Evolutionary conservation across 64 coral and sea anemone species (phyloP).

Genomic region (Catalaphyllia jardinei): DNA sequence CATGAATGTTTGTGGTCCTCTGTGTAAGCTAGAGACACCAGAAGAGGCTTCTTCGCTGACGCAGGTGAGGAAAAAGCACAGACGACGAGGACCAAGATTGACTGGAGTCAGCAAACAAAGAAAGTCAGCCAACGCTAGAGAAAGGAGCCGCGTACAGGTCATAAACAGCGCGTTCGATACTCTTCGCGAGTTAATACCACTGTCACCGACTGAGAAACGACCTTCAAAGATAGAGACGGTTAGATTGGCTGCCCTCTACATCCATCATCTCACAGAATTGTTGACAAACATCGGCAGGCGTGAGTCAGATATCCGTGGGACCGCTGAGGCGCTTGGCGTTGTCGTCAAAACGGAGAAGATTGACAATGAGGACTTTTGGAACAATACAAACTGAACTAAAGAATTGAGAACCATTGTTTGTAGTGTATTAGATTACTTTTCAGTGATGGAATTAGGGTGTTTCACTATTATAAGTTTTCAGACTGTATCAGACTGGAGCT

Average conservation of each 20-base stretch:
- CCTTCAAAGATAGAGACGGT: slow-evolving; percentile 62
- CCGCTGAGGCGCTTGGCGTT: background rate
- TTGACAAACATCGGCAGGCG: background rate
- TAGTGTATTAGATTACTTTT: background rate
- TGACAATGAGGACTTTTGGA: background rate
- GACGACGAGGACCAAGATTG: slow-evolving; percentile 16
- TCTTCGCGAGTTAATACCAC: slow-evolving; percentile 21
- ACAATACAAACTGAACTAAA: background rate
- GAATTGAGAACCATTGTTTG: background rate
- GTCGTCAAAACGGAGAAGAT: background rate
- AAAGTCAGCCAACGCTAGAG: slow-evolving; percentile 53
- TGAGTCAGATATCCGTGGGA: background rate
- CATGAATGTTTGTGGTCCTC: background rate
- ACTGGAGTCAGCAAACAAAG: slow-evolving; percentile 65
- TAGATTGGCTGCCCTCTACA: slow-evolving; percentile 47
- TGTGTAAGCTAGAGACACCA: slow-evolving; percentile 2
- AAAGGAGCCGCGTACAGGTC: slow-evolving; percentile 14
- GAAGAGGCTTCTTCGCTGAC: background rate
- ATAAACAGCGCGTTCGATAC: slow-evolving; percentile 19
- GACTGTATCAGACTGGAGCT: no score
- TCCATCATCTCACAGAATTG: slow-evolving; percentile 35
- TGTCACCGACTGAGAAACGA: background rate
- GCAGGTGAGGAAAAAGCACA: slow-evolving; percentile 6
- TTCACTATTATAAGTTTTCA: background rate
- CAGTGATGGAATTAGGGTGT: background rate